Base-by-base conservation (phyloP, 2,888 invertebrate species). In the Cryptus armator region DNA sequence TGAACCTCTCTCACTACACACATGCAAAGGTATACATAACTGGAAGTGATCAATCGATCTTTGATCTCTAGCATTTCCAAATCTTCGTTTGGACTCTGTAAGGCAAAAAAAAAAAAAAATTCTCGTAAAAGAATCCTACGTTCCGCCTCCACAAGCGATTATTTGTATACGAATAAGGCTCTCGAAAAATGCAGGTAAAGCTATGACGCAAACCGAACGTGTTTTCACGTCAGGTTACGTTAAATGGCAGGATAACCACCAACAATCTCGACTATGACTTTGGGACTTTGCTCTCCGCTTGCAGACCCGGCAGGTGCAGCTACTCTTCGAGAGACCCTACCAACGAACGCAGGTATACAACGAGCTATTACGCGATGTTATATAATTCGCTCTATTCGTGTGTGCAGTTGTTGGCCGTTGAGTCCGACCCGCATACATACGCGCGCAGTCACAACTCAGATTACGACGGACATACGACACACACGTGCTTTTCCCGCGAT, bases 271-370 rank as follows among this genome's bases (percentile, higher is more conserved):
- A 74, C 16, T 66, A 19, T 14, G 51, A 12, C 19, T 67, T 74
- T 67, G 74, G 74, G 74, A 74, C 72, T 81, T 74, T 81, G 80
- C 32, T 81, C 80, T 81, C 37, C 37, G 37, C 16, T 43, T 10
- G 32, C 19, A 19, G 7, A 6, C 14, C 24, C 12, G n/a, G 12
- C 72, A 72, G 72, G 72, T 56, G 56, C 44, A 72, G 59, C 44
- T 7, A 24, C 6, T 14, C 48, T 24, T 37, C 37, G 6, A 5
- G 10, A 12, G 67, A 67, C 24, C 46, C 9, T 9, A 24, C 32
- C 29, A 1, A 32, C 44, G 56, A 59, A 7, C 5, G 71, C 71
- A 56, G 56, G 56, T 67, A 59, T 37, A 75, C 62, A 68, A 51
- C 53, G 37, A 16, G 43, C 43, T 68, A 68, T 81, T 81, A 68